A percentile compares a stretch with the other conserved stretches of the same genome.
Conservation (phyloP, 2,113 vertebrate species). For the Pomatorhinus ruficollis region DNA sequence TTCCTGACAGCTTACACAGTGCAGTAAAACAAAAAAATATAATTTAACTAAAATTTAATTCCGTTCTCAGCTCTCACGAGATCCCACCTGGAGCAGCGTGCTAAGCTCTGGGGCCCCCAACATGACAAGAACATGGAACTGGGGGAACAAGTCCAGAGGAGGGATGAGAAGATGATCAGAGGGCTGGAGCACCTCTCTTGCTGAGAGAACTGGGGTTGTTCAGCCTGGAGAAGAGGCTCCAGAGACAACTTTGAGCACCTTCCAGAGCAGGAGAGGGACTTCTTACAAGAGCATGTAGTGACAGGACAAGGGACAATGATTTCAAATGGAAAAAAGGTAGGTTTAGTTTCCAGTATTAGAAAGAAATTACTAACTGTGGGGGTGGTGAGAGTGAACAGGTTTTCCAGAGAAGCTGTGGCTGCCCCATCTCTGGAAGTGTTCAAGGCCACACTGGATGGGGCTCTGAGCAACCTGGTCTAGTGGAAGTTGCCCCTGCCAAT, state of each 20-base stretch:
- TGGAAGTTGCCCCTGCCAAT: not conserved
- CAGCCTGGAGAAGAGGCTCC: not conserved
- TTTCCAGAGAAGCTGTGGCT: not conserved
- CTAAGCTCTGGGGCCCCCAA: not conserved
- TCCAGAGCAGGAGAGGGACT: not conserved
- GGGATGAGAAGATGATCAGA: not conserved
- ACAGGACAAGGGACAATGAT: not conserved
- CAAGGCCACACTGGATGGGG: not conserved
- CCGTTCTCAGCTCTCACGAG: not conserved
- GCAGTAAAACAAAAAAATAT: not conserved
- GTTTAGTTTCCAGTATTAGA: not conserved
- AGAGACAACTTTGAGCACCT: not conserved
- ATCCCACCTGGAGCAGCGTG: not conserved
- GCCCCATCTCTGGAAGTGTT: not conserved
- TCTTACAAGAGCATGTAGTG: not conserved
- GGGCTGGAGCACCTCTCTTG: not conserved
- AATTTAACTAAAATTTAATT: not conserved
- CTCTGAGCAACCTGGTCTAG: not conserved
- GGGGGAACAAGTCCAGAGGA: not conserved
- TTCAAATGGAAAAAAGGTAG: not conserved
- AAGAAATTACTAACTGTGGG: not conserved
- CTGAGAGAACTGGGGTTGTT: not conserved
- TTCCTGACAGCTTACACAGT: not conserved
- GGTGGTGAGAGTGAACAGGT: not conserved
- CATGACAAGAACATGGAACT: not conserved